A percentile compares a stretch with the other conserved stretches of the same genome.
phyloP scores from a whole-genome alignment of 2,888 invertebrate species.

The Papilio protenor region DNA sequence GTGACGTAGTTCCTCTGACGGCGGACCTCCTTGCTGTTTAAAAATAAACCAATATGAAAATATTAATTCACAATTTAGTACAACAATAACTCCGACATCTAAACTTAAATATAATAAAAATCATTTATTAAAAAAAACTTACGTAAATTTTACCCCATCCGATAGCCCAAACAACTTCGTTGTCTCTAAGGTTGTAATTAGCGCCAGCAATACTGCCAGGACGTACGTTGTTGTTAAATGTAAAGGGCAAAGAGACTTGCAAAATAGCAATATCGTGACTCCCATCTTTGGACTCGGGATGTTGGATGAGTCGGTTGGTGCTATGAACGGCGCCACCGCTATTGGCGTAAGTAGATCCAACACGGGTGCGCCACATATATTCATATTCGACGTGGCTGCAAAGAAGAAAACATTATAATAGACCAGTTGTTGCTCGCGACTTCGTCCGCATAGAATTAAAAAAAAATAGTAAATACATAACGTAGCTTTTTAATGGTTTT shows the following conservation, averaged over 20 bases:
- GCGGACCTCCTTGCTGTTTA: slow-evolving; percentile 46
- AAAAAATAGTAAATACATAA: too few species aligned
- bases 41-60: slow-evolving; percentile 35
- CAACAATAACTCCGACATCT: too few species aligned
- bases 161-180: slow-evolving; percentile 60
- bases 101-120: background rate
- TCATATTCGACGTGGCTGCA: too few species aligned
- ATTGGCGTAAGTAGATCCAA: slow-evolving; percentile 57
- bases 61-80: too few species aligned
- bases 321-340: slow-evolving; percentile 58
- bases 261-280: slow-evolving; percentile 58
- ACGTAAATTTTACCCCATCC: slow-evolving; percentile 65
- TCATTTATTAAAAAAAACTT: slow-evolving; percentile 45
- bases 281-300: slow-evolving; percentile 50
- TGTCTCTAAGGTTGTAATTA: slow-evolving; percentile 61
- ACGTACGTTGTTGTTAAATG: slow-evolving; percentile 49
- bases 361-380: slow-evolving; percentile 50
- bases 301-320: slow-evolving; percentile 36
- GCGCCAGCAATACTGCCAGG: slow-evolving; percentile 58
- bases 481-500: too few species aligned
- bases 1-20: slow-evolving; percentile 56
- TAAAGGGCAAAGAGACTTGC: slow-evolving; percentile 49
- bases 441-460: too few species aligned
- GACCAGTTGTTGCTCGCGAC: too few species aligned
- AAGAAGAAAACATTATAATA: too few species aligned